phyloP scores from a whole-genome alignment of 2,888 invertebrate genomes.

The Andricus quercusramuli region DNA sequence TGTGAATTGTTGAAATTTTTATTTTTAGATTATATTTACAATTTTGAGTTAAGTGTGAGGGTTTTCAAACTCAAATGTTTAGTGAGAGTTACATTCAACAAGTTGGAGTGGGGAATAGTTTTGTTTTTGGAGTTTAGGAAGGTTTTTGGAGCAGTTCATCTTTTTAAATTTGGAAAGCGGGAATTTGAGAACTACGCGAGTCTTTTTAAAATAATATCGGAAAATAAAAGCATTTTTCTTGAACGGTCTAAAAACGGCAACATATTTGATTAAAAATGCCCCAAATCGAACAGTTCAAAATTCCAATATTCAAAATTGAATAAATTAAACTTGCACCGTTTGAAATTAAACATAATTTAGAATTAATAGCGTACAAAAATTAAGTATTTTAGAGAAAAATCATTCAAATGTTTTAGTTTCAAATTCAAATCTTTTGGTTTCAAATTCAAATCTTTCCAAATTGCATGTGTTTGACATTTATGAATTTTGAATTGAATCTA shows the following conservation, averaged over 20 bases:
- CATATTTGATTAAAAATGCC: too few species aligned
- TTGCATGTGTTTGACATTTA: too few species aligned
- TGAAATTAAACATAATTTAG: too few species aligned
- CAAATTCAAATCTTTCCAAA: too few species aligned
- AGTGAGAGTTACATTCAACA: background rate
- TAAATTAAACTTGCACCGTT: too few species aligned
- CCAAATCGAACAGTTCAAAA: too few species aligned
- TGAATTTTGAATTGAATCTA: too few species aligned
- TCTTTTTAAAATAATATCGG: background rate
- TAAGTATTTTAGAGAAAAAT: background rate
- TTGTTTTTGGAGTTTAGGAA: background rate
- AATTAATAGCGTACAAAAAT: too few species aligned
- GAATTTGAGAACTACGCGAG: background rate
- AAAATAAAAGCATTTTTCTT: background rate
- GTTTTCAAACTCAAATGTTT: background rate
- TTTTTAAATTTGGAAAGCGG: slow-evolving; percentile 9
- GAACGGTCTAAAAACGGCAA: too few species aligned
- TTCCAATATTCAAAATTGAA: too few species aligned
- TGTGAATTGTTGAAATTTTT: background rate
- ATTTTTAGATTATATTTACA: background rate
- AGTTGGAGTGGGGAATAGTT: background rate
- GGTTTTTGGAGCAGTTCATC: background rate
- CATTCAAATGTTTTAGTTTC: background rate
- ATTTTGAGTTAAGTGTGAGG: background rate
- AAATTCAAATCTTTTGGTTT: too few species aligned